These are phyloP conservation scores for Anableps anableps DNA, from an alignment of 2,797 vertebrate genomes.

Conservation along the genomic window DNA sequence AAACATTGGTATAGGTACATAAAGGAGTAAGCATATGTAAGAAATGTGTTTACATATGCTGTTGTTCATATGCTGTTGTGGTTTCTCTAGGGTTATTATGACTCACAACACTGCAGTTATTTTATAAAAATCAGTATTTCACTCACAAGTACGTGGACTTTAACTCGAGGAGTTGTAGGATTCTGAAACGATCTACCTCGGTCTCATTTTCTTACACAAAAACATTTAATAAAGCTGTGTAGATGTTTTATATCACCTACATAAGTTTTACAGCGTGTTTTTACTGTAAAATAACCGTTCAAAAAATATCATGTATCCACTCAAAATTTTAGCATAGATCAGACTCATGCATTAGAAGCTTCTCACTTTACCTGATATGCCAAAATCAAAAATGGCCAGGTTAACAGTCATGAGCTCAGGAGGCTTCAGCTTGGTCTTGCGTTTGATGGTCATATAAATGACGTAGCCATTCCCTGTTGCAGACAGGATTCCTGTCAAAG, in stretches of 20 bases:
- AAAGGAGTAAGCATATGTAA: too few species aligned
- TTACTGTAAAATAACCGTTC: neutral
- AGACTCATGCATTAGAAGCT: neutral
- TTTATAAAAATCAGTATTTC: too few species aligned
- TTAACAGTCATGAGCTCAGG: slow-evolving; percentile 96
- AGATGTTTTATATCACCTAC: neutral
- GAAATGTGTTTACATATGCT: too few species aligned
- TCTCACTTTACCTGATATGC: slow-evolving; percentile 89
- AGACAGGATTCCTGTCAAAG: slow-evolving; percentile 87
- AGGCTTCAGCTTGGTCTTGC: slow-evolving; percentile 92
- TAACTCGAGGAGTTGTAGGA: too few species aligned
- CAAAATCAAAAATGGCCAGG: slow-evolving; percentile 93
- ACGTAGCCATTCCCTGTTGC: slow-evolving; percentile 93
- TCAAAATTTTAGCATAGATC: neutral
- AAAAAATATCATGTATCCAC: neutral
- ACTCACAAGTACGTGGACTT: too few species aligned
- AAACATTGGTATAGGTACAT: too few species aligned
- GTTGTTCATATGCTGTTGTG: too few species aligned
- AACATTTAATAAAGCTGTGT: neutral
- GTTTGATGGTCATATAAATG: slow-evolving; percentile 87
- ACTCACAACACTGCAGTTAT: too few species aligned
- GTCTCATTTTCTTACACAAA: too few species aligned
- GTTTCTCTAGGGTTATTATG: too few species aligned
- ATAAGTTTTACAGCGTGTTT: neutral
- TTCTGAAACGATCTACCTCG: too few species aligned